Conservation (phyloP, 1,140 invertebrate species). For the Archivesica marissinica region DNA sequence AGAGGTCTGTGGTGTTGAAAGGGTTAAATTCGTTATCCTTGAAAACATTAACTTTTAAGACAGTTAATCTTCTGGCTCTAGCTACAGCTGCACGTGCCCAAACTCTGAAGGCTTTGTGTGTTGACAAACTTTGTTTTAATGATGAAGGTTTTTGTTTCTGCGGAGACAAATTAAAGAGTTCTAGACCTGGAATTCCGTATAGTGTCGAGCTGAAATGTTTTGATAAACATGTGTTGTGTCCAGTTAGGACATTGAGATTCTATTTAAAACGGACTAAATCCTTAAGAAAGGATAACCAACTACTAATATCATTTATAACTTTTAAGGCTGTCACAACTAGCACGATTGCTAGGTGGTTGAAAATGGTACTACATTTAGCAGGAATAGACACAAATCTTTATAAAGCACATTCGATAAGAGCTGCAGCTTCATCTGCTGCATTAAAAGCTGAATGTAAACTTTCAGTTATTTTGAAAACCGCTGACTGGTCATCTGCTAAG, state of each 20-base stretch:
- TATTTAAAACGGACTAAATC: neutral
- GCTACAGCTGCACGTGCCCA: too few species aligned
- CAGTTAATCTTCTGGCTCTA: too few species aligned
- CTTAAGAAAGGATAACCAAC: neutral
- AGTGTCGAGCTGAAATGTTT: neutral
- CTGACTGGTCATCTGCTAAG: neutral
- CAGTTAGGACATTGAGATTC: neutral
- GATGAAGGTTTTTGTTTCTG: too few species aligned
- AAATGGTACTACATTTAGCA: neutral
- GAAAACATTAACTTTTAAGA: too few species aligned
- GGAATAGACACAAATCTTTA: neutral
- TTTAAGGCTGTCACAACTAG: neutral
- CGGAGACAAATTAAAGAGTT: neutral
- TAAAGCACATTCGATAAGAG: slow-evolving; percentile 17
- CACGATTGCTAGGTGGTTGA: neutral
- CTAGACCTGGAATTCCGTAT: neutral
- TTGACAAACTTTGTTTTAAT: too few species aligned
- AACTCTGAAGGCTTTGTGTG: too few species aligned
- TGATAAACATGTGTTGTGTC: neutral
- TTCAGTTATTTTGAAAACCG: neutral
- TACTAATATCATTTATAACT: neutral
- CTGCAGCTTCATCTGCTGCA: neutral
- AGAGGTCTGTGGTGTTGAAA: too few species aligned
- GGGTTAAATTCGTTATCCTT: too few species aligned
- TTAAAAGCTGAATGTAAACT: neutral